Evolutionary conservation across 2,888 invertebrate genomes (phyloP).

Genomic region (Thymelicus lineola): DNA sequence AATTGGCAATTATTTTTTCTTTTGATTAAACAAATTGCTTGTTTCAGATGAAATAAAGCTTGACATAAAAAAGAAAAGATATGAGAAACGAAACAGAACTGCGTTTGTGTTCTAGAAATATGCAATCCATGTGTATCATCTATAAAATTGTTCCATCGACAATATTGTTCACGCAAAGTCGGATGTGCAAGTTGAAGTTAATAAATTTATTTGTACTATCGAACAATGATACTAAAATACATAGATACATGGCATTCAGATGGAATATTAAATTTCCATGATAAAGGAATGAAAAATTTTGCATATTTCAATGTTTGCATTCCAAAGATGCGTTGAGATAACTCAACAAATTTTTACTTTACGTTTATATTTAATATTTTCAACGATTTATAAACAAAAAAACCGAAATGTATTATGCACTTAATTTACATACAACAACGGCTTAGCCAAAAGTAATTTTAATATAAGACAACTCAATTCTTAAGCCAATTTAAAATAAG

Average conservation of each 20-base stretch:
- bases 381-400: conserved; percentile 40
- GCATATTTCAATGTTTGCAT: background rate
- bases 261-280: conserved; percentile 40
- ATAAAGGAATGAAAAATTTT: background rate
- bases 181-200: conserved; percentile 55
- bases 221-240: conserved; percentile 61
- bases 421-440: conserved; percentile 63
- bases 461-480: conserved; percentile 56
- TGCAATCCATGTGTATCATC: conserved; percentile 25
- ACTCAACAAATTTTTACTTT: background rate
- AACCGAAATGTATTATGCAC: conserved; percentile 46
- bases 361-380: conserved; percentile 39
- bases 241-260: conserved; percentile 43
- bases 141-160: conserved; percentile 50
- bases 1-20: too few relatives aligned
- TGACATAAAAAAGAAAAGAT: background rate
- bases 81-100: background rate
- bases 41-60: too few relatives aligned
- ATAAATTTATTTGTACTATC: conserved; percentile 81
- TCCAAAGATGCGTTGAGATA: background rate
- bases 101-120: conserved; percentile 12
- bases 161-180: conserved; percentile 69
- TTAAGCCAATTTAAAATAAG: conserved; percentile 64
- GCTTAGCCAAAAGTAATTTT: conserved; percentile 60
- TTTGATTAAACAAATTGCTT: too few relatives aligned